These are phyloP conservation scores for Salmo trutta DNA, from an alignment of 2,797 vertebrate genomes.

Conservation along the genomic window DNA sequence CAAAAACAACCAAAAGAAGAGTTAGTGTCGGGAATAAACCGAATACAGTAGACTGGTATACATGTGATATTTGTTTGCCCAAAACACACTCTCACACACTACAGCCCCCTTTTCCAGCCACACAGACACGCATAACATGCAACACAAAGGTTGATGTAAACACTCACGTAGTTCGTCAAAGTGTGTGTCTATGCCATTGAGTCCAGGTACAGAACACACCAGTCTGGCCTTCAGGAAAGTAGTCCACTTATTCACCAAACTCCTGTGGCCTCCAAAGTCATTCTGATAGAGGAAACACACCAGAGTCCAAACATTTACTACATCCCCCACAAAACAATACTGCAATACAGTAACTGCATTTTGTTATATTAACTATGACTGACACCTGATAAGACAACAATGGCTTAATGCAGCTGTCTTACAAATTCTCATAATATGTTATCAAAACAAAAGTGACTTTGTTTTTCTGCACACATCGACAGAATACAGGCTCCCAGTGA, in stretches of 20 bases:
- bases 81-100: background rate
- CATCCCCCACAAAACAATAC: background rate
- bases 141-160: background rate
- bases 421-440: background rate
- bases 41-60: background rate
- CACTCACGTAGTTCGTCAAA: constrained; percentile 97
- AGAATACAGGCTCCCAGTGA: constrained; percentile 48
- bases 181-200: constrained; percentile 96
- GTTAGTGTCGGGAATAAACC: background rate
- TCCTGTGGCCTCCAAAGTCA: constrained; percentile 95
- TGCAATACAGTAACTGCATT: background rate
- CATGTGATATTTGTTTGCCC: no score
- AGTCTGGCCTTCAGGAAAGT: constrained; percentile 97
- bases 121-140: background rate
- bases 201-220: constrained; percentile 93
- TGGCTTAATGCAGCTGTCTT: background rate
- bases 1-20: constrained; percentile 30
- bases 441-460: constrained; percentile 2
- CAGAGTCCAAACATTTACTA: background rate
- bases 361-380: background rate
- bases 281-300: constrained; percentile 78
- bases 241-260: constrained; percentile 98
- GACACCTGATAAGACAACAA: background rate
- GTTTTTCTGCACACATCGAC: constrained; percentile 16
- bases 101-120: no score